Evolutionary conservation across 2,888 invertebrate species (phyloP), one percentile per base, ranked within the genome.

Genomic region (Stenoptilia bipunctidactyla): DNA sequence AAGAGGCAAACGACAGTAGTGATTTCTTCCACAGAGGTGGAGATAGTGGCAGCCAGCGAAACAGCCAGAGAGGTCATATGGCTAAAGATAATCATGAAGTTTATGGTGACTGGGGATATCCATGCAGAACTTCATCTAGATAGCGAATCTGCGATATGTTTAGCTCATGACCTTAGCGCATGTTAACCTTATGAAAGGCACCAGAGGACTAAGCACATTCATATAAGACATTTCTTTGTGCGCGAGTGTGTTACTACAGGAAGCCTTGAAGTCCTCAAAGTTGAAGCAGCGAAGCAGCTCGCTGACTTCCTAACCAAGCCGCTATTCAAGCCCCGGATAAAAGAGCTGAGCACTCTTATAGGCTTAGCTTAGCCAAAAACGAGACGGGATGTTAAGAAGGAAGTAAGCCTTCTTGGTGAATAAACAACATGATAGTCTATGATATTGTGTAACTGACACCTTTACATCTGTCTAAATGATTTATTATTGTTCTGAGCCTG

Each of bases 21-120:
- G 1, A 41, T 44, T 9, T 45, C 40, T 1, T 27, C 39, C 1
- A 40, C 37, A 4, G 42, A 45, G 37, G 45, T 39, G 1, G 45
- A 45, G n/a, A 36, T 45, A n/a, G 33, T 45, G 14, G 39, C 42
- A n/a, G 45, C 43, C 2, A 45, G 40, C n/a, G 45, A 45, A 38
- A 13, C 36, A n/a, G 25, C 35, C 9, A 37, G 37, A 10, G 40
- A 45, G 27, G 12, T 41, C 1, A 13, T 45, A 1, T 39, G 38
- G 41, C 30, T 45, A 3, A 33, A 35, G 14, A 15, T 15, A 10
- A 20, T 42, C 2, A 6, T 39, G 4, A 15, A 39, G 15, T 15
- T 15, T 2, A 33, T 38, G 2, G 1, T n/a, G 15, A 1, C 12
- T 36, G 15, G 27, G n/a, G 2, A 34, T 2, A 34, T 37, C 25